Percentiles rank a stretch among this genome's conserved stretches.
Evolutionary conservation across 2,888 invertebrate species (phyloP).

Genomic region (Polylopha cassiicola): DNA sequence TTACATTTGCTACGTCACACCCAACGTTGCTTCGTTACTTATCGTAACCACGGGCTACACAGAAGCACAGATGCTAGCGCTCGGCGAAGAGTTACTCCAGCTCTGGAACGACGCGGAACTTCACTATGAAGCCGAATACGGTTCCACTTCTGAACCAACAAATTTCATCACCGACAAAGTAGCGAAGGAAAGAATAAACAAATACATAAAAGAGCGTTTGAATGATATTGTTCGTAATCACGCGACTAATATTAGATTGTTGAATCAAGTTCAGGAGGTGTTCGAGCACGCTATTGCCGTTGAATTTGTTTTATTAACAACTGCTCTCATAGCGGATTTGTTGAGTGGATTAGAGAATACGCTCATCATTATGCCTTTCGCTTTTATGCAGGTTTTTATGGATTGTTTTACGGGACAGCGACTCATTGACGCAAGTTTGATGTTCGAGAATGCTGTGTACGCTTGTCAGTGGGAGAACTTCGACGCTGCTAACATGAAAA

Average conservation of each 20-base stretch:
- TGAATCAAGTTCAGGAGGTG: slow-evolving; percentile 32
- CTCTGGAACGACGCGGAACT: slow-evolving; percentile 19
- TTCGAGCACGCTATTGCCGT: slow-evolving; percentile 38
- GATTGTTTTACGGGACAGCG: too few species aligned
- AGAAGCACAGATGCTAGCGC: slow-evolving; percentile 24
- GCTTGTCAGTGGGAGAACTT: slow-evolving; percentile 55
- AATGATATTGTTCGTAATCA: slow-evolving; percentile 32
- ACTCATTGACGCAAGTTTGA: slow-evolving; percentile 43
- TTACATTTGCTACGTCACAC: too few species aligned
- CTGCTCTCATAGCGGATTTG: slow-evolving; percentile 37
- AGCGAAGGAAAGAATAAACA: too few species aligned
- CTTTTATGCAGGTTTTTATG: slow-evolving; percentile 34
- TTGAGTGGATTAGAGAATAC: slow-evolving; percentile 44
- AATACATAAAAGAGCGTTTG: slow-evolving; percentile 28
- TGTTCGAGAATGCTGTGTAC: slow-evolving; percentile 46
- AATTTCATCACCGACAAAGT: too few species aligned
- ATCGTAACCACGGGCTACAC: slow-evolving; percentile 24
- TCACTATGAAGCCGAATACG: too few species aligned
- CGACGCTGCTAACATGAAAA: slow-evolving; percentile 43
- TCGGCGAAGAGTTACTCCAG: slow-evolving; percentile 18
- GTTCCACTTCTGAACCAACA: too few species aligned
- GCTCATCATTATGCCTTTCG: slow-evolving; percentile 38
- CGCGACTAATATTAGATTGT: slow-evolving; percentile 28
- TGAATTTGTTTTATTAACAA: slow-evolving; percentile 35
- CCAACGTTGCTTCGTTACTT: slow-evolving; percentile 22